A percentile compares a stretch with the other conserved stretches of the same genome.
Conservation (phyloP, 2,888 invertebrate species). For the Odontothrips loti region DNA sequence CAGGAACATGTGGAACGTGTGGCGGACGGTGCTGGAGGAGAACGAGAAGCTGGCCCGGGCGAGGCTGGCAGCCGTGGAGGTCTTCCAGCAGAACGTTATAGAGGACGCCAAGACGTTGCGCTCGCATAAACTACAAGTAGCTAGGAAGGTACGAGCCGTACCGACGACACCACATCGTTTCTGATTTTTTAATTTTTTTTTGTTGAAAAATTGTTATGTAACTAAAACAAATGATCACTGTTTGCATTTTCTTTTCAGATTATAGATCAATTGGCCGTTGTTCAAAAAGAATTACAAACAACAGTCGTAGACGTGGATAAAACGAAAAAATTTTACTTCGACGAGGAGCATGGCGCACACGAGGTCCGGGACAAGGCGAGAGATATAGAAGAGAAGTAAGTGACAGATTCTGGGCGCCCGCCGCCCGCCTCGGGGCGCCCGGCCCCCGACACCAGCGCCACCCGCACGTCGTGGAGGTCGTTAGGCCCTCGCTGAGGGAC, state of each 20-base stretch:
- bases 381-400: constrained; percentile 89
- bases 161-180: not conserved
- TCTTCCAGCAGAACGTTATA: constrained; percentile 90
- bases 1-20: constrained; percentile 98
- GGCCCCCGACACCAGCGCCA: no score
- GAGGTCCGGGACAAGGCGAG: constrained; percentile 92
- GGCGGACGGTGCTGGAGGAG: constrained; percentile 92
- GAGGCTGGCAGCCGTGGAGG: constrained; percentile 86
- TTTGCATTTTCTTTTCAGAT: constrained; percentile 52
- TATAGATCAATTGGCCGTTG: constrained; percentile 74
- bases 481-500: no score
- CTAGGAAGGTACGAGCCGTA: constrained; percentile 63
- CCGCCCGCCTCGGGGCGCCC: not conserved
- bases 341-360: constrained; percentile 93
- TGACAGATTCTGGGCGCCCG: constrained; percentile 33
- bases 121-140: constrained; percentile 74
- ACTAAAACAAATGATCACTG: no score
- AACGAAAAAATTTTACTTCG: constrained; percentile 89
- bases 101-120: constrained; percentile 85
- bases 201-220: no score
- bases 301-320: constrained; percentile 89
- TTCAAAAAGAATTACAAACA: constrained; percentile 84
- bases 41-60: constrained; percentile 90
- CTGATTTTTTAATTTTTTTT: no score
- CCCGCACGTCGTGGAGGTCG: no score